Evolutionary conservation across 2,888 invertebrate genomes (phyloP), one percentile per base, ranked within the genome.

Genomic region (Malthinus seriepunctatus): DNA sequence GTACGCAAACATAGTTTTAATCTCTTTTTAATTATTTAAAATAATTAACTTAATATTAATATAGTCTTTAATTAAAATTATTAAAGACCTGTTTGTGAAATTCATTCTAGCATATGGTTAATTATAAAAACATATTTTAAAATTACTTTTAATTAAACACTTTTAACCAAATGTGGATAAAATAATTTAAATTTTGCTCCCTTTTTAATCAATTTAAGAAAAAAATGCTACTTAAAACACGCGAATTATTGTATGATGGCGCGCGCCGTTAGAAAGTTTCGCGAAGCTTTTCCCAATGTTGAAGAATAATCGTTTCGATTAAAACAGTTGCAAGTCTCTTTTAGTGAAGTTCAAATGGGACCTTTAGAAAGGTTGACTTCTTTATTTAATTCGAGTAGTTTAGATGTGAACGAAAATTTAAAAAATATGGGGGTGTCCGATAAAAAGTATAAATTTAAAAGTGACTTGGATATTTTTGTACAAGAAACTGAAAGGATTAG

Each of bases 281-380:
- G 42, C 49, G 14, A 45, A 61, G 57, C 48, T 61, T 57, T 57
- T 57, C 37, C 56, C 39, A 31, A 51, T 56, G 34, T 37, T 50
- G 10, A 15, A 15, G 15, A 11, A 33, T 14, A 6, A 35, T 44
- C 32, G 46, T 35, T 38, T 56, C 34, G 23, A 23, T 23, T 23
- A 23, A n/a, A 23, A 23, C 23, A 50, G 50, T 51, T 14, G 34
- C 32, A 12, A 8, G 39, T 38, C 47, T 23, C 38, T 54, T 52
- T 42, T 52, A 51, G 54, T 48, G 23, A 32, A 54, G 64, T 56
- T 65, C 66, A 67, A 63, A 86, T 87, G 84, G 84, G 84, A 69
- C 85, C 86, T 32, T 74, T 87, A 39, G 82, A 86, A 67, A 83
- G 83, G 73, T 80, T 86, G 51, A 84, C 85, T 63, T 84, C 86